A percentile compares a stretch with the other conserved stretches of the same genome.
Conservation (phyloP, 1,140 invertebrate species). For the Gonatopus flavifemur region DNA sequence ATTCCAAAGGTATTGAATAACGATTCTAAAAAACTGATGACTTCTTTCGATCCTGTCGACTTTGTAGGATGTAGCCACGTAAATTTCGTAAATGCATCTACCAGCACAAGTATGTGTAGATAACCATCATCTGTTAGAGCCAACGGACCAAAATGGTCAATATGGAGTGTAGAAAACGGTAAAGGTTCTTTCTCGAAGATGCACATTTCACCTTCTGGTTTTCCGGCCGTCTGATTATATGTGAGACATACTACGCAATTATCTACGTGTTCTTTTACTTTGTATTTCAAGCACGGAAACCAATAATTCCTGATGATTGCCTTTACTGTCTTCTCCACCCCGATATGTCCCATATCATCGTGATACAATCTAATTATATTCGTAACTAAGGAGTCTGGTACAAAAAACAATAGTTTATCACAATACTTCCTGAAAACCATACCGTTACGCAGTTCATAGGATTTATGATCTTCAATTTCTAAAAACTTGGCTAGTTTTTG, state of each 20-base stretch:
- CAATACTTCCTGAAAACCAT: too few relatives aligned
- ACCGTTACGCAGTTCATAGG: too few relatives aligned
- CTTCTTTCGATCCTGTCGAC: background rate
- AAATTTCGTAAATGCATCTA: background rate
- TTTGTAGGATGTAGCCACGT: background rate
- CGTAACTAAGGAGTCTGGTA: too few relatives aligned
- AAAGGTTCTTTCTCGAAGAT: conserved; percentile 11
- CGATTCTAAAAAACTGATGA: background rate
- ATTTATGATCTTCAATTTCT: background rate
- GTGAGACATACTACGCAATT: conserved; percentile 21
- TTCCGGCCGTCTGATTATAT: conserved; percentile 16
- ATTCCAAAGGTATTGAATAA: background rate
- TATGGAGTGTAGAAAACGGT: conserved; percentile 27
- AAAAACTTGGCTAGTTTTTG: background rate
- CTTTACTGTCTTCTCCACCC: conserved; percentile 27
- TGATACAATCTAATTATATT: background rate
- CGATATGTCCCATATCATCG: conserved; percentile 2
- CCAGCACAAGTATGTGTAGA: background rate
- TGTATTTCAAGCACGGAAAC: conserved; percentile 28
- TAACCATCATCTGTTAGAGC: too few relatives aligned
- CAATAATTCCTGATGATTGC: conserved; percentile 31
- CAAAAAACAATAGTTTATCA: too few relatives aligned
- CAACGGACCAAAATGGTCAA: conserved; percentile 19
- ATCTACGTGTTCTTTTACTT: conserved; percentile 21
- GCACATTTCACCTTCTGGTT: conserved; percentile 8